Evolutionary conservation across 2,888 invertebrate genomes (phyloP).

Genomic region (Rhorus exstirpatorius): DNA sequence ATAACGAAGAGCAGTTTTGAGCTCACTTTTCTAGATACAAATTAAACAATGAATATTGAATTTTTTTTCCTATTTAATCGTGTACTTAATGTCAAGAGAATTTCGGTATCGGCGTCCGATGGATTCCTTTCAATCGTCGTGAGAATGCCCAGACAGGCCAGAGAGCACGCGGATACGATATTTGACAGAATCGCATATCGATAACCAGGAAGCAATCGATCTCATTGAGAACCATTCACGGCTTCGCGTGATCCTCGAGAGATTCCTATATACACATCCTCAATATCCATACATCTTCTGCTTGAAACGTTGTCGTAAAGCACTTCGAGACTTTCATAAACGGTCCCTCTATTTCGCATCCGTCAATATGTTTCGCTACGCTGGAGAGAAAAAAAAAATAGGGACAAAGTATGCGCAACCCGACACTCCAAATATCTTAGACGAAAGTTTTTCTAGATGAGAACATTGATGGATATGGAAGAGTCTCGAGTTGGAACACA

Average conservation of each 20-base stretch:
- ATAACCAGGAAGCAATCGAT: constrained; percentile 51
- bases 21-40: no score
- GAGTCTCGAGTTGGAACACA: no score
- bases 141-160: neutral
- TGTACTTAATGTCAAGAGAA: no score
- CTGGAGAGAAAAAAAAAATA: no score
- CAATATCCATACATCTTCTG: constrained; percentile 22
- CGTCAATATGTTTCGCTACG: constrained; percentile 31
- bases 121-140: constrained; percentile 19
- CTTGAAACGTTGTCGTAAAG: constrained; percentile 9
- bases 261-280: constrained; percentile 16
- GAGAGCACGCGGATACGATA: constrained; percentile 29
- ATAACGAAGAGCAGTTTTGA: no score
- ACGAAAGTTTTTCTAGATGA: no score
- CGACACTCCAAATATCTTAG: no score
- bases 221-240: constrained; percentile 52
- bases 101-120: no score
- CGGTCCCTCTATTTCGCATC: constrained; percentile 43
- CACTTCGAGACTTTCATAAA: constrained; percentile 54
- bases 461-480: no score
- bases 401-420: no score
- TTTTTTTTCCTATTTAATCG: no score
- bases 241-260: constrained; percentile 23
- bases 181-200: constrained; percentile 49
- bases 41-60: no score